Conservation (phyloP, 2,113 vertebrate genomes). For the Cyprinus carpio region DNA sequence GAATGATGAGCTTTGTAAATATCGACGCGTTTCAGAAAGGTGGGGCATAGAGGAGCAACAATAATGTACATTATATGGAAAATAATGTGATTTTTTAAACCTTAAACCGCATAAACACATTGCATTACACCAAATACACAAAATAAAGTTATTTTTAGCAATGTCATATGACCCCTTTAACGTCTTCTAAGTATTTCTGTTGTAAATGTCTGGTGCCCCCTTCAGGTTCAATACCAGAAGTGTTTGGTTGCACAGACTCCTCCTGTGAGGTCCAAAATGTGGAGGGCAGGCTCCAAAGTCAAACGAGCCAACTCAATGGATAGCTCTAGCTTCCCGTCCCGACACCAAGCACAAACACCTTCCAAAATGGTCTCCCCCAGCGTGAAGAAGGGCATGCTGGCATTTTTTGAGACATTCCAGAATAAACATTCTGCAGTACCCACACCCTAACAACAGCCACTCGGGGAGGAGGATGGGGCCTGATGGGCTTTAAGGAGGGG, state of each 20-base stretch:
- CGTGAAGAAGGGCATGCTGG: slow-evolving; percentile 83
- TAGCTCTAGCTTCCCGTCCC: slow-evolving; percentile 67
- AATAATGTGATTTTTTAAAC: no score
- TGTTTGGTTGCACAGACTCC: slow-evolving; percentile 90
- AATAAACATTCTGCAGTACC: slow-evolving; percentile 81
- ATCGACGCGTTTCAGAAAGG: no score
- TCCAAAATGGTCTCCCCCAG: slow-evolving; percentile 67
- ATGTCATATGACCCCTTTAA: no score
- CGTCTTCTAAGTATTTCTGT: background rate
- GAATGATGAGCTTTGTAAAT: no score
- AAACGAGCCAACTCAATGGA: slow-evolving; percentile 83
- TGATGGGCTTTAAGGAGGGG: slow-evolving; percentile 2
- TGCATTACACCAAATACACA: no score
- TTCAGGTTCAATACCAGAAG: slow-evolving; percentile 92
- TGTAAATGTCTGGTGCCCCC: slow-evolving; percentile 26
- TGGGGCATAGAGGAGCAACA: no score
- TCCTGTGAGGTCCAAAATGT: slow-evolving; percentile 76
- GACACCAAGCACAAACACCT: slow-evolving; percentile 61
- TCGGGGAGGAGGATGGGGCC: background rate
- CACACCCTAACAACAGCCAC: slow-evolving; percentile 65
- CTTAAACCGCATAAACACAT: no score
- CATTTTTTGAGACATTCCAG: slow-evolving; percentile 86
- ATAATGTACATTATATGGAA: no score
- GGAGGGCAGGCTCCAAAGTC: slow-evolving; percentile 74
- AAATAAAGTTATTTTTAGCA: no score